phyloP scores from a whole-genome alignment of 2,113 vertebrate species.

The Erythrocercus mccallii region DNA sequence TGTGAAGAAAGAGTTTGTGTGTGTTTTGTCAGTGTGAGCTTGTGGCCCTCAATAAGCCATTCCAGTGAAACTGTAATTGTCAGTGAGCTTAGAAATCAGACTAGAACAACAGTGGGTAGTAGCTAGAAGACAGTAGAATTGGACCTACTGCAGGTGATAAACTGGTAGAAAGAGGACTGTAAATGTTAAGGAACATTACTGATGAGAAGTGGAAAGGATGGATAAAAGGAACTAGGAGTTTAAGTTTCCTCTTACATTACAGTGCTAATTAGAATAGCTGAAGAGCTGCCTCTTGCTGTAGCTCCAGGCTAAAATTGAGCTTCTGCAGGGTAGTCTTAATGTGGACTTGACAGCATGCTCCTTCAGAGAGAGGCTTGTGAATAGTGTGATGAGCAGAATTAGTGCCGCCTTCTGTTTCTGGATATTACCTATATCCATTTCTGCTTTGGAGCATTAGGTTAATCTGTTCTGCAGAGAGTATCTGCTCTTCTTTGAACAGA shows the following conservation, averaged over 20 bases:
- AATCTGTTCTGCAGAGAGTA: background rate
- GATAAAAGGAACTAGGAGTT: background rate
- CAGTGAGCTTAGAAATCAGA: background rate
- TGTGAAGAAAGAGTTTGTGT: background rate
- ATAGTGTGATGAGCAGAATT: background rate
- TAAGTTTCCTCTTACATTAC: constrained; percentile 33
- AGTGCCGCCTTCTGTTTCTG: background rate
- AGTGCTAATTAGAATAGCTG: constrained; percentile 2
- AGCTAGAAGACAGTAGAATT: background rate
- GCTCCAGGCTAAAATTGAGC: background rate
- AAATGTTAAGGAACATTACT: background rate
- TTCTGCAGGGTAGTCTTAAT: background rate
- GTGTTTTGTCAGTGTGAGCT: background rate
- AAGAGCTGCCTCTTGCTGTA: background rate
- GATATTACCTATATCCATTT: background rate
- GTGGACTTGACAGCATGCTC: background rate
- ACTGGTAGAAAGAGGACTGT: background rate
- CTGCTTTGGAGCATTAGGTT: background rate
- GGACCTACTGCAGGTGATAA: background rate
- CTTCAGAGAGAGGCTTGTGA: background rate
- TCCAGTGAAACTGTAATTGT: background rate
- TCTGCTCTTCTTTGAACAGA: background rate
- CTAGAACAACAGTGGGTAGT: background rate
- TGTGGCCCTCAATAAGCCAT: background rate
- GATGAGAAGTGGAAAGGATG: background rate